A percentile compares a stretch with the other conserved stretches of the same genome.
These are phyloP conservation scores for Hormaphis cornu DNA, from an alignment of 1,140 invertebrate genomes.

Conservation along the genomic window DNA sequence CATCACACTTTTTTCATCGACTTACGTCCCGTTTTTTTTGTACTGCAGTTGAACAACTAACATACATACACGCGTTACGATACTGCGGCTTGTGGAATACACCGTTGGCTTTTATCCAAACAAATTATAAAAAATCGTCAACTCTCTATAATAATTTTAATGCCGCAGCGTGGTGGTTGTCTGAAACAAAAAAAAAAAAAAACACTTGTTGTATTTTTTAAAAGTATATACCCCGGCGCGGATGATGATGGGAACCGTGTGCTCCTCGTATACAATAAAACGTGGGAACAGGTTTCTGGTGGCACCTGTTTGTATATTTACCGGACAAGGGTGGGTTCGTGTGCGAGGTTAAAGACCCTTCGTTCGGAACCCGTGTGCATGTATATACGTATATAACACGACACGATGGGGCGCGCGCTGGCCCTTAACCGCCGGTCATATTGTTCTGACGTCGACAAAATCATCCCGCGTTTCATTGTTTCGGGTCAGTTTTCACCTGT, in stretches of 20 bases:
- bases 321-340: conserved; percentile 29
- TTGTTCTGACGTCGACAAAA: conserved; percentile 15
- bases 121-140: conserved; percentile 23
- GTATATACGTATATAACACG: not conserved
- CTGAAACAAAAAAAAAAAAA: no score
- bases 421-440: conserved; percentile 29
- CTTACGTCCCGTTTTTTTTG: no score
- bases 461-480: conserved; percentile 27
- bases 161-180: no score
- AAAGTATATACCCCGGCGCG: not conserved
- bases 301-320: conserved; percentile 25
- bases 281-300: conserved; percentile 26
- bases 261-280: not conserved
- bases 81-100: not conserved
- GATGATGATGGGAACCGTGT: conserved; percentile 1
- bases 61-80: no score
- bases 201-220: no score
- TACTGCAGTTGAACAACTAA: no score
- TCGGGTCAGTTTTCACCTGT: conserved; percentile 30
- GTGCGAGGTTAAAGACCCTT: conserved; percentile 20
- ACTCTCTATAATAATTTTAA: conserved; percentile 28
- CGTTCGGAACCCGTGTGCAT: no score
- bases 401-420: conserved; percentile 13
- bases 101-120: conserved; percentile 22
- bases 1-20: no score